Conservation (phyloP, 2,888 invertebrate genomes). For the Trypoxylon attenuatum region DNA sequence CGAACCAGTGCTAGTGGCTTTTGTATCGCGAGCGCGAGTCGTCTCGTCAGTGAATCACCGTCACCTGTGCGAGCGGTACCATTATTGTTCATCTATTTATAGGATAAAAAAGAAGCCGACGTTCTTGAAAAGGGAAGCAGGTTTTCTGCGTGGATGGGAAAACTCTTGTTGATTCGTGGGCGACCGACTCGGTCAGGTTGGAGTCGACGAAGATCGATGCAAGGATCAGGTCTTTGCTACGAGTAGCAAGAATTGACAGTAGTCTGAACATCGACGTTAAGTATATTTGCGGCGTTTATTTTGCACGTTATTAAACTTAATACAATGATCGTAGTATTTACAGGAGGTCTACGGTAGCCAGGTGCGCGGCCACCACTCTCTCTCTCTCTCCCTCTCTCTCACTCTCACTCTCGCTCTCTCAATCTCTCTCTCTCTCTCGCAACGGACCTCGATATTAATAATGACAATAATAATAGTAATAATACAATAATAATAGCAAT, state of each 20-base stretch:
- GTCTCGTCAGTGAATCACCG: constrained; percentile 55
- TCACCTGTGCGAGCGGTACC: constrained; percentile 54
- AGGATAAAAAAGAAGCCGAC: constrained; percentile 51
- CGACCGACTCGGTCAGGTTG: not conserved
- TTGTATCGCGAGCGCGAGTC: constrained; percentile 35
- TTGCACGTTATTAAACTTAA: constrained; percentile 70
- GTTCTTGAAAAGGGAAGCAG: constrained; percentile 41
- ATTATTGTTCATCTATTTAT: constrained; percentile 59
- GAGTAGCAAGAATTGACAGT: too few species aligned
- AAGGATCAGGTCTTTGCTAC: too few species aligned
- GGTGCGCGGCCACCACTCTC: too few species aligned
- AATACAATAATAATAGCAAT: too few species aligned
- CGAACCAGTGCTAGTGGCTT: constrained; percentile 15
- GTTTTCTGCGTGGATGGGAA: constrained; percentile 17
- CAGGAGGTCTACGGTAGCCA: constrained; percentile 53
- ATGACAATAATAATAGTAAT: constrained; percentile 30
- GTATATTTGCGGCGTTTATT: constrained; percentile 62
- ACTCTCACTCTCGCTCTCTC: too few species aligned
- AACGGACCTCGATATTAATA: constrained; percentile 47
- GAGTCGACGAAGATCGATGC: too few species aligned
- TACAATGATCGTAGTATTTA: constrained; percentile 69
- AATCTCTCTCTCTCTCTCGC: constrained; percentile 20
- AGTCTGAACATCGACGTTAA: not conserved
- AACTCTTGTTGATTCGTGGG: constrained; percentile 1
- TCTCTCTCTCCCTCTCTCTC: too few species aligned